A percentile compares a stretch with the other conserved stretches of the same genome.
Evolutionary conservation across 2,888 invertebrate genomes (phyloP).

Genomic region (Alviniconcha strummeri): DNA sequence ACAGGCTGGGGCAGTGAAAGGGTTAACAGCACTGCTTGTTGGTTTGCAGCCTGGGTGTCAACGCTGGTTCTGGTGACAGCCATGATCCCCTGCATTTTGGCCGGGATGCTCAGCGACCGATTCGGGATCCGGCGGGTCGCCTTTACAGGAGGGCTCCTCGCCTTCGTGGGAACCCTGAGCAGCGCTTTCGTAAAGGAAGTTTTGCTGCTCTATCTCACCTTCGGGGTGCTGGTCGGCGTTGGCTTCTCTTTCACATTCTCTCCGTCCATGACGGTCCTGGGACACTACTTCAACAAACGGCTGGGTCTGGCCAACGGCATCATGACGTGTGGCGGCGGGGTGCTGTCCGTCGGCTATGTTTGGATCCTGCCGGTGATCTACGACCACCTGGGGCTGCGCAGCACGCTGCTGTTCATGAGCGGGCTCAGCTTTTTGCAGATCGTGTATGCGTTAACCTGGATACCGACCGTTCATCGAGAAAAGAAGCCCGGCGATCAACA

Average conservation of each 20-base stretch:
- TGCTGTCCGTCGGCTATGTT: slow-evolving; percentile 82
- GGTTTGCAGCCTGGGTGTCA: slow-evolving; percentile 87
- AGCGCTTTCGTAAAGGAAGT: slow-evolving; percentile 86
- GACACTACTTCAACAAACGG: slow-evolving; percentile 89
- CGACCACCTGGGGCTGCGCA: slow-evolving; percentile 54
- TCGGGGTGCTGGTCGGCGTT: slow-evolving; percentile 90
- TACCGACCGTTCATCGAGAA: slow-evolving; percentile 46
- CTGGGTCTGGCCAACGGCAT: slow-evolving; percentile 92
- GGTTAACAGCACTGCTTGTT: neutral
- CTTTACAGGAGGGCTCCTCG: slow-evolving; percentile 86
- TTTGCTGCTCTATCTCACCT: slow-evolving; percentile 86
- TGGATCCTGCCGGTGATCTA: slow-evolving; percentile 57
- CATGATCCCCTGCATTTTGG: slow-evolving; percentile 89
- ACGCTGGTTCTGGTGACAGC: slow-evolving; percentile 90
- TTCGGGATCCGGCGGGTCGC: slow-evolving; percentile 90
- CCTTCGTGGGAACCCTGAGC: slow-evolving; percentile 84
- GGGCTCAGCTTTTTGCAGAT: slow-evolving; percentile 83
- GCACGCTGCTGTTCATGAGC: slow-evolving; percentile 76
- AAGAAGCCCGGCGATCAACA: too few relatives aligned
- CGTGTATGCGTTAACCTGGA: slow-evolving; percentile 70
- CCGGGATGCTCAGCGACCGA: slow-evolving; percentile 88
- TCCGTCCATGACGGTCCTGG: slow-evolving; percentile 91
- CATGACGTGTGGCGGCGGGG: slow-evolving; percentile 91
- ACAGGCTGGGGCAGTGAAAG: too few relatives aligned
- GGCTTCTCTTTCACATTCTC: slow-evolving; percentile 93